Base-by-base conservation (phyloP, 2,888 invertebrate species). In the Arrhopalites spinosus region DNA sequence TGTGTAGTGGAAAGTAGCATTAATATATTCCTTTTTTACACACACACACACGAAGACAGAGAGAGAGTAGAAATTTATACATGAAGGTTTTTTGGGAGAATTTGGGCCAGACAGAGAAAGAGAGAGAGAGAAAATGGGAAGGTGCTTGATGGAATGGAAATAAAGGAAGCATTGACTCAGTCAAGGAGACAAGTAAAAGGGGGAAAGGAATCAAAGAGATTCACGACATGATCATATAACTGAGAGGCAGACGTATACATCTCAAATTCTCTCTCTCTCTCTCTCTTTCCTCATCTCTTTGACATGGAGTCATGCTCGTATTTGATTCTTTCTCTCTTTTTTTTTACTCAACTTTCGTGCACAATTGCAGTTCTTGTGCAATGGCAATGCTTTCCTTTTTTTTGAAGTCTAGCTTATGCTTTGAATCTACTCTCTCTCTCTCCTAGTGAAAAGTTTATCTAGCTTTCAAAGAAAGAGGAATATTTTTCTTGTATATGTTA, bases 141-240 rank as follows among this genome's bases (percentile, higher is more conserved):
- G 56, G 59, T 71, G 71, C 43, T 71, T 71, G 59, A 71, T 71
- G 59, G 61, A 23, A 71, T 25, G 71, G 71, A 71, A 59, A 71
- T 71, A 71, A 59, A 59, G 36, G 25, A 59, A 71, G 23, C 43
- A 71, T 59, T 59, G 59, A 53, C 67, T 47, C 13, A 68, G 45
- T 20, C 43, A 25, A 23, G 45, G 67, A 68, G 67, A 68, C 56
- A 70, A 30, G 70, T 8, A 53, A 56, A 56, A 70, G 29, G 50
- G 56, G 27, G 70, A 53, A 23, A 56, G 56, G 36, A 70, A 70
- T 70, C 70, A 70, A 70, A 70, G 56, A 56, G 70, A 70, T 70
- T 70, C 70, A 70, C 25, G 36, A 30, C 70, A 56, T 17, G 56
- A 70, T 70, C 70, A 30, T 30, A 20, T 50, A 69, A 53, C 23